A percentile compares a stretch with the other conserved stretches of the same genome.
Evolutionary conservation across 2,113 vertebrate species (phyloP).

Genomic region (Macroglossus sobrinus): DNA sequence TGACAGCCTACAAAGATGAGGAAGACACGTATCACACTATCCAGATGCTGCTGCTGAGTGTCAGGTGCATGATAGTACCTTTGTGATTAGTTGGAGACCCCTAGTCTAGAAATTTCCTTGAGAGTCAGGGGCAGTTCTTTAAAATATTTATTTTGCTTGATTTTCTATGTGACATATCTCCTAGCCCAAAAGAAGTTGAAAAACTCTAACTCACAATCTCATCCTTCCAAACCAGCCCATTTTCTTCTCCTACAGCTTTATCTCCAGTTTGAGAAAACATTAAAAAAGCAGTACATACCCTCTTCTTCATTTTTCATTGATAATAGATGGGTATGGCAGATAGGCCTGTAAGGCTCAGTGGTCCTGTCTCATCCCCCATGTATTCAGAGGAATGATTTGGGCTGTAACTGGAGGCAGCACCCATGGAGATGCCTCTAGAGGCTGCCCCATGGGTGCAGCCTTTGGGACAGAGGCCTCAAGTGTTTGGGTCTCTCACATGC

Average conservation of each 20-base stretch:
- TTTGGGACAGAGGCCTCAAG: not conserved
- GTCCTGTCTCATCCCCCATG: no score
- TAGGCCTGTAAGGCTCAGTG: not conserved
- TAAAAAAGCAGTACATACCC: not conserved
- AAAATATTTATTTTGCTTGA: not conserved
- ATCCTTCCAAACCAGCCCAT: not conserved
- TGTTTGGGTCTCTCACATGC: not conserved
- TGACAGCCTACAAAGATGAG: not conserved
- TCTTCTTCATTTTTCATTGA: not conserved
- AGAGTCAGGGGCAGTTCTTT: not conserved
- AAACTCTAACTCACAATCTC: not conserved
- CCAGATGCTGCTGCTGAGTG: not conserved
- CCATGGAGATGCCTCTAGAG: not conserved
- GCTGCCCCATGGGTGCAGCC: not conserved
- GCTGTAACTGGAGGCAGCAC: not conserved
- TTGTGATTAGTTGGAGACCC: not conserved
- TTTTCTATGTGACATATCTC: not conserved
- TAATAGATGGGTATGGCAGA: no score
- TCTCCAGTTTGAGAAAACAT: not conserved
- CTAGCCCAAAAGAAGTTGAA: not conserved
- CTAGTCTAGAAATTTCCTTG: not conserved
- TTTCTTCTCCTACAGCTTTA: not conserved
- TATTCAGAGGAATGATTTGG: not conserved
- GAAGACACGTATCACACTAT: rapidly evolving
- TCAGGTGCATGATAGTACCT: not conserved